Conservation (phyloP, 2,797 vertebrate genomes). For the Lophius americanus region DNA sequence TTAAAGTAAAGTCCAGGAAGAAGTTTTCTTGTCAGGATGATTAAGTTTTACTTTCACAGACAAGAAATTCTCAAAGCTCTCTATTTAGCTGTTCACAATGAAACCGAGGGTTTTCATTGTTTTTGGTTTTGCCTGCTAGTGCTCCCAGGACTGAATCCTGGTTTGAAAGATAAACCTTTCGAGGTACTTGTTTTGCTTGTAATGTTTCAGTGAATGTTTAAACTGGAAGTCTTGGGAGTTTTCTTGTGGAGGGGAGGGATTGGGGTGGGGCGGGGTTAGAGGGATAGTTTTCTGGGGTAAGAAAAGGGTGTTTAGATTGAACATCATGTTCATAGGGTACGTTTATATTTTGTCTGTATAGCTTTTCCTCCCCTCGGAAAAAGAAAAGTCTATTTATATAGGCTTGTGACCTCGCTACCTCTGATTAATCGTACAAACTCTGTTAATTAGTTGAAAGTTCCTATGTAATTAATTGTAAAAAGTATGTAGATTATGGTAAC, state of each 20-base stretch:
- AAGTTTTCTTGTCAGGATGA: slow-evolving; percentile 54
- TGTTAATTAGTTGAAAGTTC: slow-evolving; percentile 89
- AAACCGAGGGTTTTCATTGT: slow-evolving; percentile 73
- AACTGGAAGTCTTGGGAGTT: slow-evolving; percentile 90
- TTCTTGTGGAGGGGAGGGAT: slow-evolving; percentile 75
- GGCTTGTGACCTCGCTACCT: slow-evolving; percentile 93
- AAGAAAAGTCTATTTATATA: slow-evolving; percentile 82
- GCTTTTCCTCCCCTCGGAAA: slow-evolving; percentile 80
- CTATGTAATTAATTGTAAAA: slow-evolving; percentile 91
- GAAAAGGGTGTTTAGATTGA: slow-evolving; percentile 79
- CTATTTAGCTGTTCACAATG: slow-evolving; percentile 50
- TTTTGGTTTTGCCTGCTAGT: slow-evolving; percentile 66
- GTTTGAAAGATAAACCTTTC: slow-evolving; percentile 72
- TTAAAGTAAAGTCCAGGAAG: slow-evolving; percentile 68
- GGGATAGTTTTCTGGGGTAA: slow-evolving; percentile 45
- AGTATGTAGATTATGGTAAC: slow-evolving; percentile 85
- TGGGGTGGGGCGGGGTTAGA: slow-evolving; percentile 59
- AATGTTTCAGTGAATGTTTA: slow-evolving; percentile 92
- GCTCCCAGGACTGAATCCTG: slow-evolving; percentile 77
- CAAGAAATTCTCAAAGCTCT: slow-evolving; percentile 69
- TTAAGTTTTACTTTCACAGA: slow-evolving; percentile 70
- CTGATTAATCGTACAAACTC: slow-evolving; percentile 89
- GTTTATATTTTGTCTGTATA: slow-evolving; percentile 82
- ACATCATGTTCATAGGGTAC: slow-evolving; percentile 85
- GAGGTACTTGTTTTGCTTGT: slow-evolving; percentile 91